Percentiles rank a stretch among this genome's conserved stretches.
These are phyloP conservation scores for Delichon dasypus DNA, from an alignment of 2,797 vertebrate genomes.

Conservation along the genomic window DNA sequence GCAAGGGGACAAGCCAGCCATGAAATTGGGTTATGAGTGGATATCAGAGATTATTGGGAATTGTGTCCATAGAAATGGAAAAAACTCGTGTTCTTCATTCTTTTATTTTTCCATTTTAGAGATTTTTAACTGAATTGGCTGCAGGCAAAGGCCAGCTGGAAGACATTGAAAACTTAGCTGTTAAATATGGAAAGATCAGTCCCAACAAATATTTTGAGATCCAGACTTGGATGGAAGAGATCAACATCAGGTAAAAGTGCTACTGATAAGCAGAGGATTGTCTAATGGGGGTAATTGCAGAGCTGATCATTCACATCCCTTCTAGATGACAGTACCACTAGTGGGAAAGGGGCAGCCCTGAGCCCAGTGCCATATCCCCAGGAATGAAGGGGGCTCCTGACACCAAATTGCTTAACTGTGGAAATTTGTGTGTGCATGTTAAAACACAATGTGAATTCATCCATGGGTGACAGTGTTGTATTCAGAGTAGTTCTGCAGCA, in stretches of 20 bases:
- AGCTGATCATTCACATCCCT: background rate
- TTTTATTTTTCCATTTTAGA: slow-evolving; percentile 70
- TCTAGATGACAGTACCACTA: background rate
- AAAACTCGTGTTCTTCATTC: background rate
- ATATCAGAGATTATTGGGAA: background rate
- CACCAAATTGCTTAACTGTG: background rate
- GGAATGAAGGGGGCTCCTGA: background rate
- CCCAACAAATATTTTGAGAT: slow-evolving; percentile 79
- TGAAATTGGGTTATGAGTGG: background rate
- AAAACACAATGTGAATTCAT: background rate
- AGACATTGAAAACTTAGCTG: slow-evolving; percentile 77
- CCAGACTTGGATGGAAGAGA: slow-evolving; percentile 66
- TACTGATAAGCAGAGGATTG: background rate
- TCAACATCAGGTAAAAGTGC: slow-evolving; percentile 77
- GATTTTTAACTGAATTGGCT: slow-evolving; percentile 82
- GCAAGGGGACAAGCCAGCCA: background rate
- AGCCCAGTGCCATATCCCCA: background rate
- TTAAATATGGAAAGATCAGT: slow-evolving; percentile 76
- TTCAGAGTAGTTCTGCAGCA: background rate
- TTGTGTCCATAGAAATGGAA: background rate
- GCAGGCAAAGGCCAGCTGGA: slow-evolving; percentile 82
- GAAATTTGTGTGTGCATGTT: background rate
- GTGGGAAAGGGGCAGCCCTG: background rate
- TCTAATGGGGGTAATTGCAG: accelerated
- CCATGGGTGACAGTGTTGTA: too few relatives aligned